Evolutionary conservation across 2,888 invertebrate genomes (phyloP).

Genomic region (Pheosia gnoma): DNA sequence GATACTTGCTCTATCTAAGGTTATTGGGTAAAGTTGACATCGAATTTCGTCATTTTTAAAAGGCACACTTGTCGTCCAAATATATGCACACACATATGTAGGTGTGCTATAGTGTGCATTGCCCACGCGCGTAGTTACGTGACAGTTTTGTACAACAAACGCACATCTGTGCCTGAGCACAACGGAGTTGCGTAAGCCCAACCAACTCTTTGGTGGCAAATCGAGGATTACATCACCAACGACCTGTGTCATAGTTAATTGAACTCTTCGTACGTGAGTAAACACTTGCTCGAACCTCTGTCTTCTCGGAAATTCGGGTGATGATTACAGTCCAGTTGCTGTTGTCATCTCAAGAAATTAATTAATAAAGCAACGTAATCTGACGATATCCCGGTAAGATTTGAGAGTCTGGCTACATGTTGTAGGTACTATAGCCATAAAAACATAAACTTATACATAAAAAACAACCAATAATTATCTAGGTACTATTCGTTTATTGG

Average conservation of each 20-base stretch:
- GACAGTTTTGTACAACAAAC: slow-evolving; percentile 28
- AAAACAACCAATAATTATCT: too few species aligned
- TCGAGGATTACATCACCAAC: slow-evolving; percentile 7
- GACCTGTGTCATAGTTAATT: background rate
- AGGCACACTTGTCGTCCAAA: background rate
- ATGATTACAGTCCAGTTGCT: too few species aligned
- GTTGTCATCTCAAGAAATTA: too few species aligned
- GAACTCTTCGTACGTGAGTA: slow-evolving; percentile 1
- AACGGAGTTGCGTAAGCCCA: slow-evolving; percentile 23
- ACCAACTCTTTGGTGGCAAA: slow-evolving; percentile 8
- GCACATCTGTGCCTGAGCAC: slow-evolving; percentile 9
- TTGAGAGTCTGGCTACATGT: too few species aligned
- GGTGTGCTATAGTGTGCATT: slow-evolving; percentile 1
- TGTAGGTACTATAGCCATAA: too few species aligned
- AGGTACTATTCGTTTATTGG: too few species aligned
- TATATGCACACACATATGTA: background rate
- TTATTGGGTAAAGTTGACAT: too few species aligned
- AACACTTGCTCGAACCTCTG: background rate
- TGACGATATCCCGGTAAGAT: too few species aligned
- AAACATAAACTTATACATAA: too few species aligned
- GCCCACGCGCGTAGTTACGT: slow-evolving; percentile 18
- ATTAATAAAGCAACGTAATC: too few species aligned
- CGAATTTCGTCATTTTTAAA: background rate
- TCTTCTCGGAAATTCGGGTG: too few species aligned
- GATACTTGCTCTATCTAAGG: too few species aligned